Evolutionary conservation across 1,140 invertebrate genomes (phyloP).

Genomic region (Drosophila sp.): DNA sequence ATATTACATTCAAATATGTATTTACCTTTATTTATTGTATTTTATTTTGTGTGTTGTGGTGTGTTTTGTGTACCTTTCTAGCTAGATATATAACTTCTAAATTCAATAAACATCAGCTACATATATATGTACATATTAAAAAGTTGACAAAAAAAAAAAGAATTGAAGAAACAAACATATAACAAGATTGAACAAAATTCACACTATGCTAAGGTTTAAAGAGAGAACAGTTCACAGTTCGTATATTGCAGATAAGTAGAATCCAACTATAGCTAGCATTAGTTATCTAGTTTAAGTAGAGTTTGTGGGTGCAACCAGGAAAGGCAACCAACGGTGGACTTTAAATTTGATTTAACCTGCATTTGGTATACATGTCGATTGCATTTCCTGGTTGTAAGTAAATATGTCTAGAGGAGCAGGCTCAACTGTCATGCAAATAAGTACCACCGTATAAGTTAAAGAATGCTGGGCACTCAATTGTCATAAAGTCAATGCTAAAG

Average conservation of each 20-base stretch:
- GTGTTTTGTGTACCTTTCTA: slow-evolving; percentile 32
- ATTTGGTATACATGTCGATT: not conserved
- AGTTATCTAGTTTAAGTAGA: slow-evolving; percentile 26
- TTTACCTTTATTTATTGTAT: slow-evolving; percentile 39
- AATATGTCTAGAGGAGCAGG: slow-evolving; percentile 4
- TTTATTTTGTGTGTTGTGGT: slow-evolving; percentile 26
- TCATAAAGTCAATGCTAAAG: slow-evolving; percentile 19
- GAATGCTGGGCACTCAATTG: slow-evolving; percentile 23
- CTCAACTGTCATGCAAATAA: slow-evolving; percentile 16
- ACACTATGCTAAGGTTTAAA: slow-evolving; percentile 42
- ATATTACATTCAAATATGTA: slow-evolving; percentile 7
- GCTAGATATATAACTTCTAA: slow-evolving; percentile 43
- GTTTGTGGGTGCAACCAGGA: not conserved
- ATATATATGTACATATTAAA: slow-evolving; percentile 66
- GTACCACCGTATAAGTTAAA: not conserved
- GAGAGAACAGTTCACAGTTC: slow-evolving; percentile 58
- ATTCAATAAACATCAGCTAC: slow-evolving; percentile 74
- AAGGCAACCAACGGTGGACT: not conserved
- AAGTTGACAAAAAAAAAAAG: slow-evolving; percentile 59
- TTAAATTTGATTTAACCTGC: no score
- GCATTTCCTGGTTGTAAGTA: slow-evolving; percentile 16
- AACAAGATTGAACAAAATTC: slow-evolving; percentile 60
- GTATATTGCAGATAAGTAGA: slow-evolving; percentile 62
- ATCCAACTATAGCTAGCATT: slow-evolving; percentile 41
- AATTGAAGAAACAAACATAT: slow-evolving; percentile 62